Evolutionary conservation across 2,113 vertebrate genomes (phyloP), one percentile per base, ranked within the genome.

Genomic region (Mellivora capensis): DNA sequence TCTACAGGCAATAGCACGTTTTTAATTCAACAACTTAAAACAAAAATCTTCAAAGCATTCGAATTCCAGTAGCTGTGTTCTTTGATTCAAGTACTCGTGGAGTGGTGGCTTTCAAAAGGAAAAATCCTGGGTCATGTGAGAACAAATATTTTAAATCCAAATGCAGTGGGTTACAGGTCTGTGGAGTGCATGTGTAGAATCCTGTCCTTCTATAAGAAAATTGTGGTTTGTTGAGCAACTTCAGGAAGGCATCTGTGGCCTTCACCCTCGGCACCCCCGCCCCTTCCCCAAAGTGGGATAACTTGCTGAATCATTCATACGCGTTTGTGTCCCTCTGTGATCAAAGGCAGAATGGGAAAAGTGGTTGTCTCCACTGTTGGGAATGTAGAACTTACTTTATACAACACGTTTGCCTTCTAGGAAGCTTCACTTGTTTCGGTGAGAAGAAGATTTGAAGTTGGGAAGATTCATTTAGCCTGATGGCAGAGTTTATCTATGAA

Each of bases 251-350:
- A 4, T 85, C 80, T 96, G 92, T 96, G 92, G 84, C 57, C 82
- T 94, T 90, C 0, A 7, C n/a, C 10, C 54, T 95, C 15, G 14
- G 52, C 86, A 34, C 29, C 49, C n/a, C 76, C 23, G 0, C 52
- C 25, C 54, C 87, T 81, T 81, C 83, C 54, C 85, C 81, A 81
- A 7, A 21, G 34, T 87, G 39, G 79, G 67, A 54, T 90, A 69
- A 95, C 71, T 92, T 92, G 96, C 93, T 95, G 95, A 98, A 29
- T 98, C 97, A 96, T 57, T 96, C 29, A 62, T 49, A 76, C 21
- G 39, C 10, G 10, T 64, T 85, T 34, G 3, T 90, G 91, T 93
- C 62, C 39, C 34, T 57, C 13, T 87, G 54, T 90, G 76, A 81
- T 79, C 39, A 37, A 74, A 64, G 64, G 61, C 84, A 2, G 7